Percentiles rank a stretch among this genome's conserved stretches.
phyloP scores from a whole-genome alignment of 2,888 invertebrate genomes.

The Apodemia mormo region DNA sequence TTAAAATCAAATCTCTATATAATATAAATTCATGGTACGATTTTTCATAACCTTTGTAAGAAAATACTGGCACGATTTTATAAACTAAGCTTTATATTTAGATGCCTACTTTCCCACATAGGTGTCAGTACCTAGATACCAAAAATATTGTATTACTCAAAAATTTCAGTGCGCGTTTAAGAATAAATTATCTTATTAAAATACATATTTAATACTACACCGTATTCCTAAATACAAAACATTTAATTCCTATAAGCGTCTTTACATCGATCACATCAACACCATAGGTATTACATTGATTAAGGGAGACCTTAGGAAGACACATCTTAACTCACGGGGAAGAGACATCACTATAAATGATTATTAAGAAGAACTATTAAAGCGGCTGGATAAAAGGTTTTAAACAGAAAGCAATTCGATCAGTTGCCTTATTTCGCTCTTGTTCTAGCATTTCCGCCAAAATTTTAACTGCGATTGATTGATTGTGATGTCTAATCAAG shows the following conservation, averaged over 20 bases:
- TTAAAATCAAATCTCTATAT: neutral
- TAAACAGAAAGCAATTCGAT: neutral
- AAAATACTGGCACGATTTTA: neutral
- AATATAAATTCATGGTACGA: neutral
- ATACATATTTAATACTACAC: conserved; percentile 21
- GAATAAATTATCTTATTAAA: neutral
- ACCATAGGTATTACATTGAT: conserved; percentile 52
- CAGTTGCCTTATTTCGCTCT: neutral
- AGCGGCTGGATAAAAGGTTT: neutral
- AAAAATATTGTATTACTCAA: neutral
- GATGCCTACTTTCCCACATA: neutral
- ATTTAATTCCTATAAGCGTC: conserved; percentile 69
- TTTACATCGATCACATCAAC: conserved; percentile 69
- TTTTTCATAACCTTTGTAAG: neutral
- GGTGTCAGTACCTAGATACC: neutral
- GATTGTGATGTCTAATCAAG: too few relatives aligned
- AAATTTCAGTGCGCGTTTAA: conserved; percentile 11
- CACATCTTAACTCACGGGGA: conserved; percentile 35
- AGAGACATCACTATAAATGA: neutral
- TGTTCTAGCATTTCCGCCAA: neutral
- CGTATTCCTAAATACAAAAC: conserved; percentile 34
- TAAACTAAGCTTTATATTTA: neutral
- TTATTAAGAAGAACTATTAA: neutral
- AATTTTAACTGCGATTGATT: neutral
- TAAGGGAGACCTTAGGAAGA: conserved; percentile 55